These are phyloP conservation scores for Coracopsis vasa DNA, from an alignment of 2,113 vertebrate genomes.

Conservation along the genomic window DNA sequence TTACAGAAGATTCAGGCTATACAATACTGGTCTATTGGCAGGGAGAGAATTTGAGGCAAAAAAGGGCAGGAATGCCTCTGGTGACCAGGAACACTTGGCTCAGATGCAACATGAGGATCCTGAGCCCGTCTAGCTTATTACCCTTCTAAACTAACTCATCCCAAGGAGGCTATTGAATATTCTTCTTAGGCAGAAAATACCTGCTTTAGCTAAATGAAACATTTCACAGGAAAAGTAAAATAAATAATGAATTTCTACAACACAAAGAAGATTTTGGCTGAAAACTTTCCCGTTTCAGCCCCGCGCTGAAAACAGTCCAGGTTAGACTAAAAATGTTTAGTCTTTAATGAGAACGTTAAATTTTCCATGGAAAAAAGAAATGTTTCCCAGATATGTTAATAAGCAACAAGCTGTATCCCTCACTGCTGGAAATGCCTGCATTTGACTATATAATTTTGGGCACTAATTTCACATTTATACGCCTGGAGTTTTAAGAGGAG, in stretches of 20 bases:
- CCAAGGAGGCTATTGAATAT: not conserved
- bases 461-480: not conserved
- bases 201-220: not conserved
- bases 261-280: not conserved
- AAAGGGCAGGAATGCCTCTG: not conserved
- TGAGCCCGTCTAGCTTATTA: not conserved
- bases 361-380: slow-evolving; percentile 1
- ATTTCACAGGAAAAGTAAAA: not conserved
- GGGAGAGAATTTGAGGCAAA: not conserved
- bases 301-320: not conserved
- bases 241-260: not conserved
- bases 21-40: not conserved
- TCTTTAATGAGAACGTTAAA: not conserved
- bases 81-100: not conserved
- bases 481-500: not conserved
- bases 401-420: not conserved
- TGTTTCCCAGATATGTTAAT: not conserved
- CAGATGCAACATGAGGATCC: not conserved
- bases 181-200: not conserved
- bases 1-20: not conserved
- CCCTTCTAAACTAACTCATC: not conserved
- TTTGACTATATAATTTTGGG: not conserved
- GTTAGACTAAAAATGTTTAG: not conserved
- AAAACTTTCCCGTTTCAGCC: not conserved
- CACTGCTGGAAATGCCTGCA: not conserved